Base-by-base conservation (phyloP, 2,797 vertebrate genomes). In the Scolopax bukidnonensis region DNA sequence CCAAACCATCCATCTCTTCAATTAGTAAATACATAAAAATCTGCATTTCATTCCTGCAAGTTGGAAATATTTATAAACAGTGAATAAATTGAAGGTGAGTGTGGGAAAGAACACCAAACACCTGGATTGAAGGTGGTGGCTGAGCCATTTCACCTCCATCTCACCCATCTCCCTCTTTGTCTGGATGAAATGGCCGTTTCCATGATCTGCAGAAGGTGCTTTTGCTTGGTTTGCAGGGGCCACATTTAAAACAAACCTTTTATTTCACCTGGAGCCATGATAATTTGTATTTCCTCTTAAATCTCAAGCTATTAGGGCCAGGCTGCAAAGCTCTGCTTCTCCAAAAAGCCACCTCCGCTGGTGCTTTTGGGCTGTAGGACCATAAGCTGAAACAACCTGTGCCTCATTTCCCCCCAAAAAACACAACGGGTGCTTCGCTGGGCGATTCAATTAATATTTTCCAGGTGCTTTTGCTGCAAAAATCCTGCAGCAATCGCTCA, bases 381-480 rank as follows among this genome's bases (percentile, higher is more conserved):
- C 59, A 9, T 8, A 7, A 59, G 12, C 12, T 2, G 16, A 51
- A 47, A 30, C 5, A 2, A 27, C 53, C 60, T 4, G 1, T 74
- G 56, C 68, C 60, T 93, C 54, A 54, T 21, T 83, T 92, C 92
- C 68, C 59, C 70, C 38, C 16, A 4, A 24, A 10, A 40, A 63
- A 5, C 47, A 48, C 50, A 38, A 9, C 11, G 2, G 25, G 41
- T 9, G 1, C 40, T 43, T 82, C 7, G 9, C 16, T 1, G 17
- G 23, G 38, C 0, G 11, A 21, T 12, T 43, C 12, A 19, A 24
- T 80, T 41, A 53, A 67, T n/a, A 14, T 17, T 65, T 82, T 93
- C 61, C 63, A 30, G 63, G 75, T 32, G 45, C 8, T 79, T 93
- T 64, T 63, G 53, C 83, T 76, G 89, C 78, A 85, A 41, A 63